Conservation (phyloP, 2,888 invertebrate genomes). For the Thymelicus lineola region DNA sequence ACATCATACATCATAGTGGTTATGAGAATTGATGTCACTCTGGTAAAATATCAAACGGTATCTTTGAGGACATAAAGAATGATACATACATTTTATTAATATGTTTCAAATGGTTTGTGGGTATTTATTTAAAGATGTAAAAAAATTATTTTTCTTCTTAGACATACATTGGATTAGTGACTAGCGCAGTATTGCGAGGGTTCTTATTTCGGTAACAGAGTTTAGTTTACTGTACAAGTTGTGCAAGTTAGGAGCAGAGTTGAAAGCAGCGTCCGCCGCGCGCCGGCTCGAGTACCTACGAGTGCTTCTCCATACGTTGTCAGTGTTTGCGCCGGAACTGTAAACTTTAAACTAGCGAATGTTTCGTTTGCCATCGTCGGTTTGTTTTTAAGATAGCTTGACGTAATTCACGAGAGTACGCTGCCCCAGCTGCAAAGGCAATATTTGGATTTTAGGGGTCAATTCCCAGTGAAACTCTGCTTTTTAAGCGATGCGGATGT, state of each 20-base stretch:
- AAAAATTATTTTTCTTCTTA: no score
- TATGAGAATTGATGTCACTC: no score
- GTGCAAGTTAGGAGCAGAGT: not conserved
- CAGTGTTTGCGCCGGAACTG: constrained; percentile 20
- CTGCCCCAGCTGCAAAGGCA: no score
- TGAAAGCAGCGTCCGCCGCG: constrained; percentile 6
- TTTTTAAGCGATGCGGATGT: no score
- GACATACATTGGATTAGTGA: not conserved
- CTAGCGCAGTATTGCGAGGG: not conserved
- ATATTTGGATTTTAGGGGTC: no score
- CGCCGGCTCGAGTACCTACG: not conserved
- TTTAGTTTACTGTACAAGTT: not conserved
- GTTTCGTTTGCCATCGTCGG: constrained; percentile 21
- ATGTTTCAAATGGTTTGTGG: no score
- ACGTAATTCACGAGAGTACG: not conserved
- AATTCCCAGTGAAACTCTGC: no score
- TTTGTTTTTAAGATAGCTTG: constrained; percentile 1
- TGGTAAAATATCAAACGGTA: no score
- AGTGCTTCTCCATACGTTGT: constrained; percentile 1
- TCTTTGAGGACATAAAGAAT: no score
- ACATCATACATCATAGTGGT: no score
- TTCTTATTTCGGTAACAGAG: not conserved
- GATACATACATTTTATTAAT: no score
- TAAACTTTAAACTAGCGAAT: constrained; percentile 32
- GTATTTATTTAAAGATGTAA: no score